Base-by-base conservation (phyloP, 2,113 vertebrate species). In the Nycticebus coucang region DNA sequence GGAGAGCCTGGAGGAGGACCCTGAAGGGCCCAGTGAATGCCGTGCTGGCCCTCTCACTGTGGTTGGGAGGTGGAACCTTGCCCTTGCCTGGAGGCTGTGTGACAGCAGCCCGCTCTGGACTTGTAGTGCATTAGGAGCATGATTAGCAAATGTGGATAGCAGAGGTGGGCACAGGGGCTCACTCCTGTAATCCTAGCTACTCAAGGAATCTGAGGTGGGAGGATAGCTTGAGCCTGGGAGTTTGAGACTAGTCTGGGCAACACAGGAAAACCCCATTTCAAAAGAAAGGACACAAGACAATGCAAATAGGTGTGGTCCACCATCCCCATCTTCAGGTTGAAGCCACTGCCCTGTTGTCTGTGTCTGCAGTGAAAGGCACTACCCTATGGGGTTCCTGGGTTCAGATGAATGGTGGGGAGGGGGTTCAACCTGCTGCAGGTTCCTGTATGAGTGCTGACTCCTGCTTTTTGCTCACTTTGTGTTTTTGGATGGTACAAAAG, bases 371-470 rank as follows among this genome's bases (percentile, higher is more conserved):
- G 37, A 60, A 62, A 21, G 33, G 62, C 7, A 26, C 30, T 14
- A 75, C 4, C 41, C 13, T 7, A 21, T 4, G 18, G 85, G 68
- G 30, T 55, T 86, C 64, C 28, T n/a, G 45, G n/a, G 41, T 30
- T 17, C 45, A 14, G 4, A 5, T 15, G 81, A 75, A 1, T 10
- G n/a, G 3, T 1, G 15, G 24, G 14, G 0, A 2, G 19, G 9
- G 12, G 17, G 28, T 5, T 12, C 6, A 5, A 8, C 33, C 4
- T 55, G 24, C 35, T 26, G 7, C 17, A 10, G 21, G 35, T 37
- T 41, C 45, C 41, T 22, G 2, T 17, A 0, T 0, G 50, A 28
- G 0, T 4, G 37, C 62, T n/a, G n/a, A 21, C 5, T 17, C 19
- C 24, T 26, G 6, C 15, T 33, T 28, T 53, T 33, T 18, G 62